Evolutionary conservation across 2,113 vertebrate genomes (phyloP).

Genomic region (Rhinolophus ferrumequinum): DNA sequence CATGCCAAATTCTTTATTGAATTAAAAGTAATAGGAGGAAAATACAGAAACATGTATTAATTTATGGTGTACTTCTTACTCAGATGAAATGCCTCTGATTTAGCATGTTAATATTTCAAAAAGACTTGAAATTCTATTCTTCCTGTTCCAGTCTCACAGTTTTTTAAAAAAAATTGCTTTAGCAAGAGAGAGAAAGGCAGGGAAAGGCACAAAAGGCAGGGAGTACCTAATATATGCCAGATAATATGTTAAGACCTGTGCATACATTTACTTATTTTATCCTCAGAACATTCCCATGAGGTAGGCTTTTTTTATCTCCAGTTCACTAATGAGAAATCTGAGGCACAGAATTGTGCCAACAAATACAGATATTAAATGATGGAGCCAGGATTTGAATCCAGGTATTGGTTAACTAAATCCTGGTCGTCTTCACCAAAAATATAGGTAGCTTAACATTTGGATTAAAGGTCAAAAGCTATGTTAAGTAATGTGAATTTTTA

Average conservation of each 20-base stretch:
- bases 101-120: conserved; percentile 30
- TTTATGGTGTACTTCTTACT: not conserved
- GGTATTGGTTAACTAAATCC: not conserved
- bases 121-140: not conserved
- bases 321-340: not conserved
- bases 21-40: not conserved
- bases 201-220: not conserved
- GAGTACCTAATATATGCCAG: not conserved
- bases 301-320: not conserved
- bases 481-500: not conserved
- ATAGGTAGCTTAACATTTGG: not conserved
- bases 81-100: not conserved
- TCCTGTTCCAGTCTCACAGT: not conserved
- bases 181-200: not conserved
- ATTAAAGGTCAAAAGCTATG: conserved; percentile 19
- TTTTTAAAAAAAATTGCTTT: not conserved
- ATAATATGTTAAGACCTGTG: not conserved
- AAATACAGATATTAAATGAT: not conserved
- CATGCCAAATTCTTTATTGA: conserved; percentile 37
- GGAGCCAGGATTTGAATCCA: not conserved
- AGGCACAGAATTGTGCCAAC: not conserved
- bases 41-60: not conserved
- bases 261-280: not conserved
- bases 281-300: not conserved
- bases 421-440: not conserved